Evolutionary conservation across 2,113 vertebrate genomes (phyloP), one percentile per base, ranked within the genome.

Genomic region (Hypomesus transpacificus): DNA sequence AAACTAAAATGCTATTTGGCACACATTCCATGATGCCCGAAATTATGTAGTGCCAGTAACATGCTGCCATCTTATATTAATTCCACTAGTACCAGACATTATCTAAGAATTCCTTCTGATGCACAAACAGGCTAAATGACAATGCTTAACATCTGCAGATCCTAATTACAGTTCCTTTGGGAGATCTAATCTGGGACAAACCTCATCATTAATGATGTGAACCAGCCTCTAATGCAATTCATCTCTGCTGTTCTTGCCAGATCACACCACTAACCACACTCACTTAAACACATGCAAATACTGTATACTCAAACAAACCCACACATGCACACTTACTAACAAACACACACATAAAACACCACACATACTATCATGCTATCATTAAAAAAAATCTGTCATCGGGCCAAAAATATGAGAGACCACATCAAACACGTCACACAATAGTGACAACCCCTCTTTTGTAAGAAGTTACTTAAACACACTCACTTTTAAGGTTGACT

Each of bases 401-500:
- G 24, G n/a, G 70, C 60, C 22, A 34, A 75, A 26, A 68, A 60
- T 46, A 60, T 50, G 14, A 76, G 50, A 58, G 69, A 79, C 68
- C 1, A 66, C 57, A 72, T 67, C 52, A 74, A 83, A 78, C 34
- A 46, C 46, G 21, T 70, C 74, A 71, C 52, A 71, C 52, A 68
- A 77, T 74, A 75, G 66, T 53, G 61, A 76, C 74, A 77, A 46
- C 50, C 66, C 52, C 60, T 22, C 52, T 64, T 84, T 87, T 87
- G 71, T 84, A 74, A 69, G 50, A 46, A 21, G 60, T 80, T 54
- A 60, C 76, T 81, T 85, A 73, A 77, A 86, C 75, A 80, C 75
- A 79, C 79, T 87, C 83, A 66, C 78, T 87, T 88, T 86, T 72
- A 86, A 87, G 86, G 82, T 79, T 73, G 79, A 74, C 80, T 87